phyloP scores from a whole-genome alignment of 1,140 invertebrate species.

The Paralvinella palmiformis region DNA sequence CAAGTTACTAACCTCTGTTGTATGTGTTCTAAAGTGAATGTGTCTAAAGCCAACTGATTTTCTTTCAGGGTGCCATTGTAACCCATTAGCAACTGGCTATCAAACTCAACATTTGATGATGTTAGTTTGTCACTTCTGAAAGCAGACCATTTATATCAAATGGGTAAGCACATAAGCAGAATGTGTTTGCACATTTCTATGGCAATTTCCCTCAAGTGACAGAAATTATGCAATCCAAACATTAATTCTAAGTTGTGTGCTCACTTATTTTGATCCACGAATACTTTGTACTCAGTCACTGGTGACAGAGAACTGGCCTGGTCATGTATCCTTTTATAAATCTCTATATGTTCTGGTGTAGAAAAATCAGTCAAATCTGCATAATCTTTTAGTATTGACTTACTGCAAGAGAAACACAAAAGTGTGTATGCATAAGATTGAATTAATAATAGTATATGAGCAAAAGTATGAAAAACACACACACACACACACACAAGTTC shows the following conservation, averaged over 20 bases:
- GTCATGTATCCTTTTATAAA: conserved; percentile 34
- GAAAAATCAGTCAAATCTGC: conserved; percentile 42
- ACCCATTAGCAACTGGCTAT: conserved; percentile 70
- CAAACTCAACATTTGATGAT: conserved; percentile 68
- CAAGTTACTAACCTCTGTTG: conserved; percentile 38
- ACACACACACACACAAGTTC: too few species aligned
- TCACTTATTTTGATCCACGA: conserved; percentile 19
- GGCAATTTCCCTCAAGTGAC: too few species aligned
- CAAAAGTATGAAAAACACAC: too few species aligned
- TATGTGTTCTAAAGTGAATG: conserved; percentile 66
- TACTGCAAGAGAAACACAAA: conserved; percentile 33
- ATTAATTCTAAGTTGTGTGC: too few species aligned
- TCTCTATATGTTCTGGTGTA: conserved; percentile 34
- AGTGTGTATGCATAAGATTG: too few species aligned
- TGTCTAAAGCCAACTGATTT: conserved; percentile 81
- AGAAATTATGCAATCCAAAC: too few species aligned
- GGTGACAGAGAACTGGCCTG: conserved; percentile 41
- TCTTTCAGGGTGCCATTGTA: conserved; percentile 59
- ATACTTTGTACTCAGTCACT: conserved; percentile 41
- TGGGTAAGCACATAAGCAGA: neutral
- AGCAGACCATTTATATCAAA: neutral
- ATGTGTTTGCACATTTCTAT: too few species aligned
- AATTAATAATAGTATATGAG: too few species aligned
- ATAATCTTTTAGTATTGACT: conserved; percentile 44
- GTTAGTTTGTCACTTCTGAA: conserved; percentile 3